Evolutionary conservation across 30 jellyfish, hydroid and myxozoan species (phyloP).

Genomic region (Sanderia malayensis): DNA sequence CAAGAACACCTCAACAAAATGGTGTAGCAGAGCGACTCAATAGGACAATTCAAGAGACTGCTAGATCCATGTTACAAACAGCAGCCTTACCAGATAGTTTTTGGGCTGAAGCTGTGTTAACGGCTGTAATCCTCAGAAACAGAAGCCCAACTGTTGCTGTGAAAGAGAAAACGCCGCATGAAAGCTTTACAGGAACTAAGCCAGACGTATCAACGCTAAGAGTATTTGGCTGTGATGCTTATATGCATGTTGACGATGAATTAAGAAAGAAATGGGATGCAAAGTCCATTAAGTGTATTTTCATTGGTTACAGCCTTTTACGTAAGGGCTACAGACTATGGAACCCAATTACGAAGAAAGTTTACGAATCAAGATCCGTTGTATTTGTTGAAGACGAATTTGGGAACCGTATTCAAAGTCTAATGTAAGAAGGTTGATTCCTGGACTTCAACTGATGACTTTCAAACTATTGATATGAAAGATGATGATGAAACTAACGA

Average conservation of each 20-base stretch:
- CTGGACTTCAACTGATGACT: background rate
- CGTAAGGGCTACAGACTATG: slow-evolving; percentile 36
- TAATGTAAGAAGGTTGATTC: too few species aligned
- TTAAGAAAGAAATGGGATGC: slow-evolving; percentile 18
- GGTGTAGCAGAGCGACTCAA: too few species aligned
- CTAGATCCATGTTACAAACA: too few species aligned
- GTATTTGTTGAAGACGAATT: background rate
- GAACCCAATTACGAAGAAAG: slow-evolving; percentile 13
- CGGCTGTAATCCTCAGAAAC: too few species aligned
- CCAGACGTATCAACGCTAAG: slow-evolving; percentile 35
- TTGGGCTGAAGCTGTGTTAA: too few species aligned
- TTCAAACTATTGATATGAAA: background rate
- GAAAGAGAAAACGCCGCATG: too few species aligned
- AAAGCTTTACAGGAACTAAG: slow-evolving; percentile 36
- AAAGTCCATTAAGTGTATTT: too few species aligned
- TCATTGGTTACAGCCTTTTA: slow-evolving; percentile 27
- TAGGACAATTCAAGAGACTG: too few species aligned
- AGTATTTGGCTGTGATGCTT: slow-evolving; percentile 36
- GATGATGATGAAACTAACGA: background rate
- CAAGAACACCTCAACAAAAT: too few species aligned
- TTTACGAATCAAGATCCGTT: slow-evolving; percentile 31
- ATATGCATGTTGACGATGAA: slow-evolving; percentile 12
- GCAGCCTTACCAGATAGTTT: too few species aligned
- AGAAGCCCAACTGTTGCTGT: too few species aligned
- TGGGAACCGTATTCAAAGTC: background rate